Percentiles rank a stretch among this genome's conserved stretches.
Conservation (phyloP, 2,797 vertebrate genomes). For the Malurus leucopterus region DNA sequence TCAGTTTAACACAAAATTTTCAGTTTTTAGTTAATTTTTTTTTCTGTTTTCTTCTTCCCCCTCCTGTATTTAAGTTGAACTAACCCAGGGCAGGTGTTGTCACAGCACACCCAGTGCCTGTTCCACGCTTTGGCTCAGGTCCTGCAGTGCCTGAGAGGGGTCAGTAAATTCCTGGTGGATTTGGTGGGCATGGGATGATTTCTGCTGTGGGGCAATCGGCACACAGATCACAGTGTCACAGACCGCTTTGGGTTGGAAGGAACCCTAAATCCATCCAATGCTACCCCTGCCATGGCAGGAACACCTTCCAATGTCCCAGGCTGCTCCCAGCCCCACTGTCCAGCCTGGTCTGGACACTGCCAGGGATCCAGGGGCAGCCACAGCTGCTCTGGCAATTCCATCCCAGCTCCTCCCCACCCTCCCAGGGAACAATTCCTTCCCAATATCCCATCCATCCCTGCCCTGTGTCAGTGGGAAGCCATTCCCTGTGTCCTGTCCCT, state of each 20-base stretch:
- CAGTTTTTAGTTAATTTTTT: not conserved
- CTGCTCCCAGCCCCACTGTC: not conserved
- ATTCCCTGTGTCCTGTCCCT: not conserved
- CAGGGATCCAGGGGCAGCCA: not conserved
- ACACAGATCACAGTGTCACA: not conserved
- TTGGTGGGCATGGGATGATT: not conserved
- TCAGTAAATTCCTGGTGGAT: not conserved
- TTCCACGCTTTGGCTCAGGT: not conserved
- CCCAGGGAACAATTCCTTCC: fast-evolving
- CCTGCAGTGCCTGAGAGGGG: not conserved
- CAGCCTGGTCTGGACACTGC: fast-evolving
- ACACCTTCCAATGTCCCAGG: not conserved
- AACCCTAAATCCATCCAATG: not conserved
- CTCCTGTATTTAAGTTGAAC: not conserved
- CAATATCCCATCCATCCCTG: fast-evolving
- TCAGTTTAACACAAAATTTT: conserved; percentile 1
- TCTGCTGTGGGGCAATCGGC: not conserved
- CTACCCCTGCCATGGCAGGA: not conserved
- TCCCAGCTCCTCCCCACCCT: not conserved
- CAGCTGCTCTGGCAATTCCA: not conserved
- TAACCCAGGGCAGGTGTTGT: not conserved
- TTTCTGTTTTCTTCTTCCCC: not conserved
- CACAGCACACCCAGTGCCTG: not conserved
- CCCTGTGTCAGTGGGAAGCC: not conserved
- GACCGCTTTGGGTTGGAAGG: not conserved